Percentiles rank a stretch among this genome's conserved stretches.
Conservation (phyloP, 1,140 invertebrate genomes). For the Colletes latitarsis region DNA sequence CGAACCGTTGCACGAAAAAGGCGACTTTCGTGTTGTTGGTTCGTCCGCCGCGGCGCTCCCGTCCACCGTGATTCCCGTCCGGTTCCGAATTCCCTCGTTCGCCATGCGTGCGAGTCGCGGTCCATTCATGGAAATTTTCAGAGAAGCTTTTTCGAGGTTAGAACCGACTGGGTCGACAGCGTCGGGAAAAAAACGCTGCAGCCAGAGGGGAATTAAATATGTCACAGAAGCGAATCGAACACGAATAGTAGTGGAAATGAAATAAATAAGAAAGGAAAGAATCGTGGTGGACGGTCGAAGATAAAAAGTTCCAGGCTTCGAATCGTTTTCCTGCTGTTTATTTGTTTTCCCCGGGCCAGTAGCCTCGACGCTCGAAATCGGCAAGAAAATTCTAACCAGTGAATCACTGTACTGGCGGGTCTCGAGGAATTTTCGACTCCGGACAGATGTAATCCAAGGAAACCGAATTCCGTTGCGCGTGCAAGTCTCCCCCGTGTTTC, state of each 20-base stretch:
- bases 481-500: neutral
- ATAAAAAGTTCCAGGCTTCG: no score
- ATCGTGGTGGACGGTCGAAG: no score
- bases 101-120: neutral
- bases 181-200: no score
- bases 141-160: no score
- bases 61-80: slow-evolving; percentile 4
- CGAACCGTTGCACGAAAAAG: slow-evolving; percentile 51
- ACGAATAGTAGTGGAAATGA: no score
- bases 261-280: no score
- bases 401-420: slow-evolving; percentile 8
- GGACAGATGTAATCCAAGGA: neutral
- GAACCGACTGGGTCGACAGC: no score
- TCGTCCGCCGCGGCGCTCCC: neutral
- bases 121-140: no score
- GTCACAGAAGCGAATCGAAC: no score
- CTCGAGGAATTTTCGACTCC: neutral
- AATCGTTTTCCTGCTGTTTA: neutral
- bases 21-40: slow-evolving; percentile 15
- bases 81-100: slow-evolving; percentile 19
- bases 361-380: neutral
- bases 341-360: neutral
- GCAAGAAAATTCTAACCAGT: neutral
- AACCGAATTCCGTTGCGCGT: slow-evolving; percentile 20
- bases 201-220: no score